Base-by-base conservation (phyloP, 2,888 invertebrate genomes). In the Saturnia japonica region DNA sequence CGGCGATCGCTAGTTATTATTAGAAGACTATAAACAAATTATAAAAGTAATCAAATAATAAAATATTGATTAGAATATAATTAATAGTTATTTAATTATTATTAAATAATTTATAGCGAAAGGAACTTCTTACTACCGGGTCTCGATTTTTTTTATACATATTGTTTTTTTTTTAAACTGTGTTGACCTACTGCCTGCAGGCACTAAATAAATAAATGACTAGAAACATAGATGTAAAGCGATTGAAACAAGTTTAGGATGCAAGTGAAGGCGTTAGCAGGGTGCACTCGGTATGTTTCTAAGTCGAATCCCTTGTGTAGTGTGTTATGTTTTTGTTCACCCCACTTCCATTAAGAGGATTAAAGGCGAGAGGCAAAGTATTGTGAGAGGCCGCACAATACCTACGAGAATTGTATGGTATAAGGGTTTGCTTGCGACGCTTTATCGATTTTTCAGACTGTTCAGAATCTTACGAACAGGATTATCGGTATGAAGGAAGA, bases 321-420 rank as follows among this genome's bases (percentile, higher is more conserved):
- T 22, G 22, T 9, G n/a, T 54, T n/a, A 54, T 54, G 54, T 22
- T n/a, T 8, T n/a, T 54, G 22, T 54, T 54, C 54, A 54, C 54
- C 54, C 54, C 22, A 54, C 22, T 54, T 22, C 54, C 54, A 54
- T 54, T 54, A 54, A 54, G 54, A 54, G 54, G 54, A 54, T 54
- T 54, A 54, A 22, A 54, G 54, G 22, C 54, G 22, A 19, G 54
- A 54, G 54, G 22, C 54, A 22, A 22, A 54, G 54, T 9, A 54
- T 54, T 54, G 54, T 54, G 22, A 54, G 22, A 54, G 22, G 54
- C n/a, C 42, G 19, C 66, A 66, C 7, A 66, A 66, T 66, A 66
- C 66, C 42, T 66, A 42, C 40, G n/a, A 66, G n/a, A 22, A 66
- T 66, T n/a, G 8, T 6, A 4, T 2, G 34, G 34, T 34, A n/a